Evolutionary conservation across 2,113 vertebrate species (phyloP).

Genomic region (Phyllopteryx taeniolatus): DNA sequence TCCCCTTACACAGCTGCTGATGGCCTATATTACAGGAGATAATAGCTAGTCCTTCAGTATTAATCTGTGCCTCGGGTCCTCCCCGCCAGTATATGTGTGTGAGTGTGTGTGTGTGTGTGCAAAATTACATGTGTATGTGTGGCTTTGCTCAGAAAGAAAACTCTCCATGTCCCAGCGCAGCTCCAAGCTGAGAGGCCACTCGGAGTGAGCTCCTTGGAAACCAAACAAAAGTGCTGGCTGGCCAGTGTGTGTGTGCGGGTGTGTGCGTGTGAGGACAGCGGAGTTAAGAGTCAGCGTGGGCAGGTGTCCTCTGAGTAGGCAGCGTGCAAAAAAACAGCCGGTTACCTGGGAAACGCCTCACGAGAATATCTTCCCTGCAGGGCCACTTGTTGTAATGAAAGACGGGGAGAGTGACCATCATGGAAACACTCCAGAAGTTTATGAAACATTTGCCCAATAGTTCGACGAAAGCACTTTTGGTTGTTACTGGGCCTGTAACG

Average conservation of each 20-base stretch:
- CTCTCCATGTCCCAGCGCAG: constrained; percentile 37
- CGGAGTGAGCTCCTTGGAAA: constrained; percentile 62
- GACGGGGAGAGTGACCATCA: not conserved
- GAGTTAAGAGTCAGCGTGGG: constrained; percentile 29
- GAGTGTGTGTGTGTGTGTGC: constrained; percentile 6
- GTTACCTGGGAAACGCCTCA: constrained; percentile 65
- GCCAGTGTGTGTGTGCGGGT: constrained; percentile 22
- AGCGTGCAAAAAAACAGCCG: constrained; percentile 39
- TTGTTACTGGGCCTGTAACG: not conserved
- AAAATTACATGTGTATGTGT: constrained; percentile 20
- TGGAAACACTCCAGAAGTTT: constrained; percentile 5
- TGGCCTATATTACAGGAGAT: constrained; percentile 10
- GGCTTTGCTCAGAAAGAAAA: constrained; percentile 29
- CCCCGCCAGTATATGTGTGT: not conserved
- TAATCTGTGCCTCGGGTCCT: constrained; percentile 31
- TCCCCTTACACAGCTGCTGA: not conserved
- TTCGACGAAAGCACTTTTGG: not conserved
- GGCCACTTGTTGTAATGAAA: constrained; percentile 17
- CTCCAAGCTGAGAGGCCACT: constrained; percentile 54
- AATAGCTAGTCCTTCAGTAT: constrained; percentile 26
- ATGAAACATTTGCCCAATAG: not conserved
- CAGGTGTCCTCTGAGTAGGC: constrained; percentile 53
- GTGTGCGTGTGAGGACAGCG: constrained; percentile 15
- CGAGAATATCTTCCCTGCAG: constrained; percentile 33
- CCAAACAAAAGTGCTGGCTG: constrained; percentile 60